phyloP scores from a whole-genome alignment of 2,797 vertebrate genomes.

The Nothura maculosa region DNA sequence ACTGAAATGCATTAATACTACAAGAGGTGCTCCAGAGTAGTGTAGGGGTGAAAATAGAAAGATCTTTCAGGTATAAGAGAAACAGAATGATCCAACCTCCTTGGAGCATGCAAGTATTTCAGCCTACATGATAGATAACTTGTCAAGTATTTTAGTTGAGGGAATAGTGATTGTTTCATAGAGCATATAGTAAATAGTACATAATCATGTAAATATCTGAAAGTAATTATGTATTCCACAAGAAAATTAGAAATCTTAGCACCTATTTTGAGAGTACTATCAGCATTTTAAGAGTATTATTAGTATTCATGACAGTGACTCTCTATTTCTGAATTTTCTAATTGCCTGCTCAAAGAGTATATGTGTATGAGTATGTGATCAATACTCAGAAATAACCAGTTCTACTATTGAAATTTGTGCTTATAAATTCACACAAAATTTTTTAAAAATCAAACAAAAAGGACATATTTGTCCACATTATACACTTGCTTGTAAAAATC shows the following conservation, averaged over 20 bases:
- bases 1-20: neutral
- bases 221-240: neutral
- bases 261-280: neutral
- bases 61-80: neutral
- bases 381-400: neutral
- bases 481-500: neutral
- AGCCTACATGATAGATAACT: neutral
- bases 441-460: neutral
- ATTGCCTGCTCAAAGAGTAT: neutral
- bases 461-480: neutral
- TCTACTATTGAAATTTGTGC: neutral
- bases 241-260: neutral
- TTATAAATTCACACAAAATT: neutral
- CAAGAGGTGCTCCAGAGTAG: neutral
- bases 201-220: neutral
- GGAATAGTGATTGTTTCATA: neutral
- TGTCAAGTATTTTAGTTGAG: neutral
- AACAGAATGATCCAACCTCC: neutral
- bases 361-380: too few relatives aligned
- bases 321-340: neutral
- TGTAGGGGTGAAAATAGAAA: neutral
- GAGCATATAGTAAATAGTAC: neutral
- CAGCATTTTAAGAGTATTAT: neutral
- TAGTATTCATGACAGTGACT: neutral
- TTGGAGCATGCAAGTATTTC: neutral